phyloP scores from a whole-genome alignment of 1,140 invertebrate species.

The Dysdera silvatica region DNA sequence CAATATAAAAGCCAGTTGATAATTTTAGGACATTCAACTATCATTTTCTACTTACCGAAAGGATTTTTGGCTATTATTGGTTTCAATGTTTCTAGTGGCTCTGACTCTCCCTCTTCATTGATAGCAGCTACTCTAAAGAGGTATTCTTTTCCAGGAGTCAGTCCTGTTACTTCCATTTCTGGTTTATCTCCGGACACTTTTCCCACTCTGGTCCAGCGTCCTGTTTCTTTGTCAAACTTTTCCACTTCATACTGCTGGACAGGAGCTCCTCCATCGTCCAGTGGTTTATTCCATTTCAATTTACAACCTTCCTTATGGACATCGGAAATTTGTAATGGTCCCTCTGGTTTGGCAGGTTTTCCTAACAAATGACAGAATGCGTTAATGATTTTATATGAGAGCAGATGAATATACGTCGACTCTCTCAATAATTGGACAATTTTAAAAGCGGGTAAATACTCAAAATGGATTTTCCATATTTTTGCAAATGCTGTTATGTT shows the following conservation, averaged over 20 bases:
- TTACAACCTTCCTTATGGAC: constrained; percentile 78
- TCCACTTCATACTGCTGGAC: constrained; percentile 92
- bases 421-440: no score
- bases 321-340: constrained; percentile 77
- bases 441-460: no score
- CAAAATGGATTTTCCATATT: no score
- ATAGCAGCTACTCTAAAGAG: constrained; percentile 93
- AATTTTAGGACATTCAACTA: neutral
- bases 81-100: constrained; percentile 80
- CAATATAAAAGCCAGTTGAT: neutral
- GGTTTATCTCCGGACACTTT: constrained; percentile 62
- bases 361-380: constrained; percentile 14
- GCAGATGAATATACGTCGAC: no score
- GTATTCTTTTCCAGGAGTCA: constrained; percentile 90
- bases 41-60: constrained; percentile 62
- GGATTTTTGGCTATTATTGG: constrained; percentile 82
- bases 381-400: neutral
- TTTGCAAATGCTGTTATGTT: no score
- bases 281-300: constrained; percentile 70
- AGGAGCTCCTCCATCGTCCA: constrained; percentile 94
- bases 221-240: constrained; percentile 86
- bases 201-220: constrained; percentile 87
- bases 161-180: constrained; percentile 82
- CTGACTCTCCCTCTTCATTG: constrained; percentile 94
- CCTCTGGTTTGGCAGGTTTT: constrained; percentile 67